Evolutionary conservation across 2,888 invertebrate genomes (phyloP).

Genomic region (Cryptosula pallasiana): DNA sequence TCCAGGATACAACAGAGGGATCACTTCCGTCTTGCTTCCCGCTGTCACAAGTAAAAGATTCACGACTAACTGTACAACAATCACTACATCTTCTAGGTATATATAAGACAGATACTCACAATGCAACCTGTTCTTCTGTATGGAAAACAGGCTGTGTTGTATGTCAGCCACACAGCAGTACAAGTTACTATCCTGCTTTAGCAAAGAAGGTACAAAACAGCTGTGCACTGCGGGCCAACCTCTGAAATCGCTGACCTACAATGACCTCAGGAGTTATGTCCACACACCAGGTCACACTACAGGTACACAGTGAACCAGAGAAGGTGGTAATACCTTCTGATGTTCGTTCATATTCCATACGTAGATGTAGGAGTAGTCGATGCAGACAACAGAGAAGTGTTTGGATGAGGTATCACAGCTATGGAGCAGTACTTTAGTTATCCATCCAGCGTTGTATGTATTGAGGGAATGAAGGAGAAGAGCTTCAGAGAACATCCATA

Average conservation of each 20-base stretch:
- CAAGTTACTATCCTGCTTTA: background rate
- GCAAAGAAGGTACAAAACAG: constrained; percentile 19
- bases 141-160: constrained; percentile 4
- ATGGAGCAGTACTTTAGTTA: constrained; percentile 31
- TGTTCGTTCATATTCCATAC: constrained; percentile 16
- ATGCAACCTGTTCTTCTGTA: constrained; percentile 19
- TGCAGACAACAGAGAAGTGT: constrained; percentile 22
- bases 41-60: too few species aligned
- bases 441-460: constrained; percentile 32
- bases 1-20: background rate
- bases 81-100: background rate
- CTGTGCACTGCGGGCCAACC: constrained; percentile 16
- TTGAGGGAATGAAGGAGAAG: constrained; percentile 35
- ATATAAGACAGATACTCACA: background rate
- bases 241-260: constrained; percentile 13
- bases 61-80: too few species aligned
- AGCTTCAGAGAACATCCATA: constrained; percentile 41
- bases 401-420: background rate
- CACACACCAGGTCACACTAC: background rate
- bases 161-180: constrained; percentile 20
- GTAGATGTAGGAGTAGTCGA: constrained; percentile 15
- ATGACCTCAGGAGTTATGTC: background rate
- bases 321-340: background rate
- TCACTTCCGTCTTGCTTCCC: background rate
- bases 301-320: background rate